A percentile compares a stretch with the other conserved stretches of the same genome.
These are phyloP conservation scores for Adela reaumurella DNA, from an alignment of 2,888 invertebrate species.

Conservation along the genomic window DNA sequence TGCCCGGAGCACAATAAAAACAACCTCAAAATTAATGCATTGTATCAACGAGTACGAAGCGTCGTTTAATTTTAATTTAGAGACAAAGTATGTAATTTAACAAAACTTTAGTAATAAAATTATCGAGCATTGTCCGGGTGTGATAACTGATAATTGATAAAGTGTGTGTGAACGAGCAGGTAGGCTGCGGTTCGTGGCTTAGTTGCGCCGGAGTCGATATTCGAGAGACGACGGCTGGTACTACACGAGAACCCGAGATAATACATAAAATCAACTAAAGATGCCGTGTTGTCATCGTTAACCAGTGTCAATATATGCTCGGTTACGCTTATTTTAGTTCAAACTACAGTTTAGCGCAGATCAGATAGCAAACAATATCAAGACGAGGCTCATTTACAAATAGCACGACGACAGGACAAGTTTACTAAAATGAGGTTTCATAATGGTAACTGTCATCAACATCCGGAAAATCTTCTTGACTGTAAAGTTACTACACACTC, in stretches of 20 bases:
- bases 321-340: conserved; percentile 17
- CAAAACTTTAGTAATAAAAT: conserved; percentile 55
- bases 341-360: no score
- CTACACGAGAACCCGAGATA: conserved; percentile 47
- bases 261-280: conserved; percentile 50
- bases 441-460: no score
- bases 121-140: conserved; percentile 46
- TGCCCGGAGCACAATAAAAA: no score
- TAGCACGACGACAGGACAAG: no score
- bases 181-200: conserved; percentile 1
- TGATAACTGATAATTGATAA: conserved; percentile 26
- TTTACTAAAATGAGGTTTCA: no score
- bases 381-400: no score
- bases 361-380: no score
- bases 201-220: conserved; percentile 24
- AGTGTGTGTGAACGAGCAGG: conserved; percentile 24
- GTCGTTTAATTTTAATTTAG: conserved; percentile 52
- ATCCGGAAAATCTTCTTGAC: no score
- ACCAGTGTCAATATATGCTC: conserved; percentile 15
- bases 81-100: conserved; percentile 41
- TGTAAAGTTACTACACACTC: conserved; percentile 18
- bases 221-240: conserved; percentile 43
- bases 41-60: conserved; percentile 37
- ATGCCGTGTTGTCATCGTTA: conserved; percentile 47
- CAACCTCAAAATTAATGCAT: conserved; percentile 24